phyloP scores from a whole-genome alignment of 2,888 invertebrate genomes.

The Polylopha cassiicola region DNA sequence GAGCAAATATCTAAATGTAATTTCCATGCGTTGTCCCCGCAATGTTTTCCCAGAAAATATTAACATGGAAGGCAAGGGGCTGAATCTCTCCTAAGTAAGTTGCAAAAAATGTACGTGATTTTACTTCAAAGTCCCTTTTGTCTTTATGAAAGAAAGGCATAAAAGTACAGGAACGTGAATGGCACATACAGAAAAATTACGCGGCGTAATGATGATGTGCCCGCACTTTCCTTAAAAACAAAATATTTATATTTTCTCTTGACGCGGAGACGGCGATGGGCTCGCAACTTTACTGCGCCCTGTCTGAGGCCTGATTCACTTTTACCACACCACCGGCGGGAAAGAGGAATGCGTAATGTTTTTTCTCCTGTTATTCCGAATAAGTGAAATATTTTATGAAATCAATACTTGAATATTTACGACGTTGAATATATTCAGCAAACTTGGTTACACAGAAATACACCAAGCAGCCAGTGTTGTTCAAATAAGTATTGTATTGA shows the following conservation, averaged over 20 bases:
- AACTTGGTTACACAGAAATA: too few relatives aligned
- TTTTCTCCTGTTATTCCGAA: slow-evolving; percentile 18
- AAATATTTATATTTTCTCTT: slow-evolving; percentile 58
- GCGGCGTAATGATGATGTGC: slow-evolving; percentile 75
- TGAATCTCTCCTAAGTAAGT: slow-evolving; percentile 77
- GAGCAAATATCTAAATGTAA: slow-evolving; percentile 77
- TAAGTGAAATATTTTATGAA: too few relatives aligned
- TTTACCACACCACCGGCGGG: slow-evolving; percentile 16
- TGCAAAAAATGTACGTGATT: slow-evolving; percentile 79
- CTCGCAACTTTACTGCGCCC: slow-evolving; percentile 55
- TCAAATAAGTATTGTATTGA: too few relatives aligned
- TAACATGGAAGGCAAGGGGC: slow-evolving; percentile 75
- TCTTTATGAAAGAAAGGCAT: slow-evolving; percentile 75
- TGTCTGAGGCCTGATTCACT: slow-evolving; percentile 25
- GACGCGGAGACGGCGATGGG: slow-evolving; percentile 68
- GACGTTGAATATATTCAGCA: too few relatives aligned
- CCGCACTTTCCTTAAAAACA: slow-evolving; percentile 67
- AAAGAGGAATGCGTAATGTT: slow-evolving; percentile 20
- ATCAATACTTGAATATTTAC: too few relatives aligned
- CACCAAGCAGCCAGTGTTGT: too few relatives aligned
- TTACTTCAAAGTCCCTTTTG: slow-evolving; percentile 78
- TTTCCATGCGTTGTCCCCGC: slow-evolving; percentile 77
- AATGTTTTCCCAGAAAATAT: slow-evolving; percentile 77
- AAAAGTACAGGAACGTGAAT: slow-evolving; percentile 73
- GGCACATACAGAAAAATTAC: slow-evolving; percentile 76